Evolutionary conservation across 2,113 vertebrate species (phyloP), one percentile per base, ranked within the genome.

Genomic region (Psophia crepitans): DNA sequence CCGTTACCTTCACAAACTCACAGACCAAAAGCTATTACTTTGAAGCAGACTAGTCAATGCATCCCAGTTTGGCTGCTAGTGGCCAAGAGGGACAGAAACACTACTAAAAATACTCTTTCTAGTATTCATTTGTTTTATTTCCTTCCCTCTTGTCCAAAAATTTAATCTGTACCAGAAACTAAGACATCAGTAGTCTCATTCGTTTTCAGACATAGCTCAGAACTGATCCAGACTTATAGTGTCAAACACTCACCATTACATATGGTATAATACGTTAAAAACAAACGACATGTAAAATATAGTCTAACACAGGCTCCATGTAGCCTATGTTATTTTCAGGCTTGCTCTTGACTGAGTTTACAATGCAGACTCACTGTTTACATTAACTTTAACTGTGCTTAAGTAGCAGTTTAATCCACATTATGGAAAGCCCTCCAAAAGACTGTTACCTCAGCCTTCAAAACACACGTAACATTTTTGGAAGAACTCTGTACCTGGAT

Each of bases 281-380:
- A 54, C 23, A 74, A 70, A 30, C 1, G 2, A 74, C 53, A 56
- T 73, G 86, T 81, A 44, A 93, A 95, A 92, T 68, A 60, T 0
- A 75, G 80, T 80, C 51, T 94, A 87, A 94, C 85, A 65, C 43
- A 26, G 51, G 74, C 58, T 93, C 33, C 48, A 51, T n/a, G n/a
- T 35, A 75, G 75, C 60, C 65, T 43, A 14, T n/a, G 44, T 26
- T 95, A 81, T 92, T 95, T 96, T 91, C 79, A 88, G 44, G 21
- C 33, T 74, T 86, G 44, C 57, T 95, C 64, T 89, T 92, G 64
- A 74, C 87, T 66, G 33, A 85, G 63, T 95, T 93, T 91, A 79
- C 53, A 87, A 44, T 33, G 69, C 95, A 87, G 61, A 79, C 26
- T 84, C 43, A 14, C 22, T 87, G 78, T 91, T 97, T 92, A 78